Evolutionary conservation across 2,113 vertebrate species (phyloP), one percentile per base, ranked within the genome.

Genomic region (Oncorhynchus gorbuscha): DNA sequence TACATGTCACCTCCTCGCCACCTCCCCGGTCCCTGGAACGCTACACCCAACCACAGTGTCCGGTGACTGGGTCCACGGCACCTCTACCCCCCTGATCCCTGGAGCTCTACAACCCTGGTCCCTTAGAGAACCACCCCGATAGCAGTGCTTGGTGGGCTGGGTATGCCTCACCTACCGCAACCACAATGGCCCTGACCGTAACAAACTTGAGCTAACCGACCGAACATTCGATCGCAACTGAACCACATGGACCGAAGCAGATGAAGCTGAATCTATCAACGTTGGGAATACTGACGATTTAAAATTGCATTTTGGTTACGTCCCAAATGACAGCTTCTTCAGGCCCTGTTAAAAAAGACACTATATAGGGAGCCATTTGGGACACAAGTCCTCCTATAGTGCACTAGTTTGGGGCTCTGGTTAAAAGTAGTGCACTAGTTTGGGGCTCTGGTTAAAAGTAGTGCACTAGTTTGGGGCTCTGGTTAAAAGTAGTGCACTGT

Each of bases 1-100:
- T 20, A 0, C 77, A 22, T 7, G 2, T 0, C 28, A 49, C 69
- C 74, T 18, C 71, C 20, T 26, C 76, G 79, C 73, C 77, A 69
- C 71, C 6, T 4, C 74, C 69, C 92, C 91, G 92, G 91, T 16
- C 20, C 16, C 59, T 62, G 59, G 59, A 9, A 5, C 5, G 0
- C 59, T 5, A 62, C 20, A 16, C 18, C 5, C 18, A 62, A 9
- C 55, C 16, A n/a, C 59, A 3, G n/a, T 7, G n/a, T 16, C 8
- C n/a, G 2, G 59, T 24, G 20, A 62, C n/a, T 22, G 12, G 14
- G 8, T 62, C 22, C 59, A n/a, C 8, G 16, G 7, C 59, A 22
- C 59, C 18, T 24, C 20, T 3, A 22, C 7, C 59, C 59, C n/a
- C n/a, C n/a, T 91, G 91, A 91, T 16, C 6, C 7, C 59, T 62